Percentiles rank a stretch among this genome's conserved stretches.
Evolutionary conservation across 2,888 invertebrate species (phyloP).

Genomic region (Ochropleura plecta): DNA sequence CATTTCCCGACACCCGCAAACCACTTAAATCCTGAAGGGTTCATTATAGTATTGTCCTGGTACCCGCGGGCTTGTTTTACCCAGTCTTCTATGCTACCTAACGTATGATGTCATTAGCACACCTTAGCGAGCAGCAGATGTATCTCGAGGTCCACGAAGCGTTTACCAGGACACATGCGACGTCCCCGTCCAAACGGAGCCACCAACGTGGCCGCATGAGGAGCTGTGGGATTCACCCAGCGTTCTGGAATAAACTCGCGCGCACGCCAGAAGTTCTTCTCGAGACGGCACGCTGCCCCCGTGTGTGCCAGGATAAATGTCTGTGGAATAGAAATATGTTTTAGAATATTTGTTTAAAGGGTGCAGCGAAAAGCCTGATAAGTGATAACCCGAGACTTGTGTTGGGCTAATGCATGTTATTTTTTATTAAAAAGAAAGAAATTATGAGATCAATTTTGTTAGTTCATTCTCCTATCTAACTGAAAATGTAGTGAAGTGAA

Average conservation of each 20-base stretch:
- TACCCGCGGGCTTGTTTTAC: background rate
- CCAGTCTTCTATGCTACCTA: background rate
- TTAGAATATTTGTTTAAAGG: background rate
- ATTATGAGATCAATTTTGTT: background rate
- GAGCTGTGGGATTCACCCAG: constrained; percentile 91
- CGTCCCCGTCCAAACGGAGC: constrained; percentile 95
- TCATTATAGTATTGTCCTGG: background rate
- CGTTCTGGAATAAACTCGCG: constrained; percentile 94
- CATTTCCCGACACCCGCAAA: background rate
- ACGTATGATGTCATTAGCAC: background rate
- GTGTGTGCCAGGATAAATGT: constrained; percentile 95
- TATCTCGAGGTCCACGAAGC: constrained; percentile 95
- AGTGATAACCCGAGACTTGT: background rate
- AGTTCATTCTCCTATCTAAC: background rate
- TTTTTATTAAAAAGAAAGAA: background rate
- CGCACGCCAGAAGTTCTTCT: constrained; percentile 94
- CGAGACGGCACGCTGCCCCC: constrained; percentile 94
- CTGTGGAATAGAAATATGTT: constrained; percentile 79
- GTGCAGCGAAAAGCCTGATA: background rate
- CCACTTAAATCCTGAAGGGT: background rate
- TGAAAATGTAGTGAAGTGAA: background rate
- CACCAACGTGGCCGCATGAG: constrained; percentile 92
- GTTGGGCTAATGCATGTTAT: background rate
- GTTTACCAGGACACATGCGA: constrained; percentile 96
- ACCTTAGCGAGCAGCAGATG: constrained; percentile 94